phyloP scores from a whole-genome alignment of 2,888 invertebrate genomes.

The Lasioglossum marginatum region DNA sequence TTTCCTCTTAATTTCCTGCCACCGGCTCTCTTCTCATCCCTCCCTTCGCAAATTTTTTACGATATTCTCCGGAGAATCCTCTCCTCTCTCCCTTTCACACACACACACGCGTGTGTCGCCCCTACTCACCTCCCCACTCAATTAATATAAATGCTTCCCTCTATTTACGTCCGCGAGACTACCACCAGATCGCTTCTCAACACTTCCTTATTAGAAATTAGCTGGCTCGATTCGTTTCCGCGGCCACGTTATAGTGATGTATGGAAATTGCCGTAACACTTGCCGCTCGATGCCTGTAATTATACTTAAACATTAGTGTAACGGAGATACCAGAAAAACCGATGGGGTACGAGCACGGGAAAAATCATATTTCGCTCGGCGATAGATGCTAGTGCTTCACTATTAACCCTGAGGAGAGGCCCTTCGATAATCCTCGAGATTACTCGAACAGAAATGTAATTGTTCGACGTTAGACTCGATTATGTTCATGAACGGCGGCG shows the following conservation, averaged over 20 bases:
- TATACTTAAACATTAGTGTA: background rate
- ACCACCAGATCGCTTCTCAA: background rate
- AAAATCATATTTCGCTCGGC: background rate
- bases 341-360: background rate
- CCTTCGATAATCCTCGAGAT: background rate
- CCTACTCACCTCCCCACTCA: slow-evolving; percentile 19
- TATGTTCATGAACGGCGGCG: background rate
- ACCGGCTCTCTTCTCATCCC: background rate
- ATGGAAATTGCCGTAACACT: background rate
- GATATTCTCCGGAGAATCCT: background rate
- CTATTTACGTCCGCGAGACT: slow-evolving; percentile 17
- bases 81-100: slow-evolving; percentile 1
- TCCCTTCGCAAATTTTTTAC: background rate
- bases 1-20: slow-evolving; percentile 45
- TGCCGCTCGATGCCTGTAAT: background rate
- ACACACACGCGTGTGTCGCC: background rate
- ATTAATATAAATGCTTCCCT: slow-evolving; percentile 48
- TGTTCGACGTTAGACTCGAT: background rate
- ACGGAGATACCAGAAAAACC: background rate
- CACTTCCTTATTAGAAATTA: slow-evolving; percentile 35
- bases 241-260: background rate
- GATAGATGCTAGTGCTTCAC: background rate
- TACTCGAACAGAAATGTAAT: background rate
- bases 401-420: background rate
- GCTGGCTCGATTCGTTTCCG: background rate